phyloP scores from a whole-genome alignment of 2,113 vertebrate species.

The Dipodomys spectabilis region DNA sequence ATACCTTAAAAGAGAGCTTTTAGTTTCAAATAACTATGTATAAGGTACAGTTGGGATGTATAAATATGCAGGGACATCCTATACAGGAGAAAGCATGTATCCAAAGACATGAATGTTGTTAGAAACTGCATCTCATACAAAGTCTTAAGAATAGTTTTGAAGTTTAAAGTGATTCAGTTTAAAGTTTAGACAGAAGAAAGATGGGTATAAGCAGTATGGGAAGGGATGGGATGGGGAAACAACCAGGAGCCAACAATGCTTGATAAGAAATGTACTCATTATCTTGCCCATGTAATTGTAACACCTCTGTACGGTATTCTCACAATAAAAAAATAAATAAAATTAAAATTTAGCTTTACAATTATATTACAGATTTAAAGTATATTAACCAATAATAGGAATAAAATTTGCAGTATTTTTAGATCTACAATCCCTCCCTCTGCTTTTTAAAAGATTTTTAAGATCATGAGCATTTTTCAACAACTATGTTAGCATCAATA shows the following conservation, averaged over 20 bases:
- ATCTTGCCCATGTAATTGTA: no score
- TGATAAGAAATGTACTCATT: no score
- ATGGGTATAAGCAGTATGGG: no score
- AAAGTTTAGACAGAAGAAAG: not conserved
- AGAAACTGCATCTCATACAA: rapidly evolving
- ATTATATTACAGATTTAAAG: not conserved
- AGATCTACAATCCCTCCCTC: not conserved
- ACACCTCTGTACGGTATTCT: not conserved
- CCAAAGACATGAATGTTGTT: not conserved
- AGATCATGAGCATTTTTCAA: no score
- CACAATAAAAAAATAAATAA: no score
- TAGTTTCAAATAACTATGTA: no score
- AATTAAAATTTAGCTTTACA: no score
- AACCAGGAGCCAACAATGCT: no score
- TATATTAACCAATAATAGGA: not conserved
- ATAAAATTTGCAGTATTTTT: not conserved
- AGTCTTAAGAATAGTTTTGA: not conserved
- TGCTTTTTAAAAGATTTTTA: not conserved
- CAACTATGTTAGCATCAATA: not conserved
- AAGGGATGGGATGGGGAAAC: not conserved
- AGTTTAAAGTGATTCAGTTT: not conserved
- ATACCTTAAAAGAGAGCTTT: no score
- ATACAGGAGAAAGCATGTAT: not conserved
- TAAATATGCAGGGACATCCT: not conserved
- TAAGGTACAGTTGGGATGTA: no score